phyloP scores from a whole-genome alignment of 2,797 vertebrate genomes.

The Crenichthys baileyi region DNA sequence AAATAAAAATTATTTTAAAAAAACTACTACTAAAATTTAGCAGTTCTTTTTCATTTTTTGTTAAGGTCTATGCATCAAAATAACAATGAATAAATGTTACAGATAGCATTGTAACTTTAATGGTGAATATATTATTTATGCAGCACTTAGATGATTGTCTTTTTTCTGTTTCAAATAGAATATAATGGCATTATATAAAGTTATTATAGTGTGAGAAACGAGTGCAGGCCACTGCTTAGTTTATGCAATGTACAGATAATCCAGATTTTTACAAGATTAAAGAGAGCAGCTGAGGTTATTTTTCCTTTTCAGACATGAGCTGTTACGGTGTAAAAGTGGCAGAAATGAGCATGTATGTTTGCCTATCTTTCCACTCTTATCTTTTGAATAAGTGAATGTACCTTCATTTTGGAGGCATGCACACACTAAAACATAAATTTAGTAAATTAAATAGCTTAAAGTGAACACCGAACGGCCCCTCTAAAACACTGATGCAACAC shows the following conservation, averaged over 20 bases:
- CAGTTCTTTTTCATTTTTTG: not conserved
- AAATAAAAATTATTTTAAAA: not conserved
- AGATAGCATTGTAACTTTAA: not conserved
- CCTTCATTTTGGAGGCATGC: not conserved
- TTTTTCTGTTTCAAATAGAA: not conserved
- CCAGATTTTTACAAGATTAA: not conserved
- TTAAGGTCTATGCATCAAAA: not conserved
- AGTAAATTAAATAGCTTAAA: not conserved
- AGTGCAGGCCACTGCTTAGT: not conserved
- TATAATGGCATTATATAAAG: not conserved
- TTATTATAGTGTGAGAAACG: not conserved
- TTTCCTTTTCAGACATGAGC: not conserved
- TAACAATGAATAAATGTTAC: not conserved
- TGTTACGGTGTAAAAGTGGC: not conserved
- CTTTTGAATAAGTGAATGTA: not conserved
- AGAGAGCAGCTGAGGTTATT: not conserved
- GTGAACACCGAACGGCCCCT: not conserved
- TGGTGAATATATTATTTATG: not conserved
- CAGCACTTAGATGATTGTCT: not conserved
- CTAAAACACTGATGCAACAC: not conserved
- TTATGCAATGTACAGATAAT: not conserved
- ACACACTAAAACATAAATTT: not conserved
- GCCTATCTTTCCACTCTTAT: not conserved
- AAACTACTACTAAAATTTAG: not conserved
- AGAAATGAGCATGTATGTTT: not conserved